Evolutionary conservation across 2,113 vertebrate genomes (phyloP).

Genomic region (Microtus oregoni): DNA sequence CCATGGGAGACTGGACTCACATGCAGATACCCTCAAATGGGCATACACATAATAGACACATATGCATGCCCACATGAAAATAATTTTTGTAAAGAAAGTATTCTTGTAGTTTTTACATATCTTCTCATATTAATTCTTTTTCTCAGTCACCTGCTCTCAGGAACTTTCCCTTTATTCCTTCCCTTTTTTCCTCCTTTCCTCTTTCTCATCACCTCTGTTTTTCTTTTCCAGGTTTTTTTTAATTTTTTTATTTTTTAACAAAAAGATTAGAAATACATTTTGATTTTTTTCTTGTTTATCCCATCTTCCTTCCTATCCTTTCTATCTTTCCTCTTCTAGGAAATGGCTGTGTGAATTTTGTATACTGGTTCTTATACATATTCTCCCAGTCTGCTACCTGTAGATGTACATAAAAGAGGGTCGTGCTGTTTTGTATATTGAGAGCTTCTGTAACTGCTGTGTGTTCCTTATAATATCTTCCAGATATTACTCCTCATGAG

Average conservation of each 20-base stretch:
- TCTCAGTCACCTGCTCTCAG: neutral
- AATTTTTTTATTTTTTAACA: neutral
- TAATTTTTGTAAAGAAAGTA: neutral
- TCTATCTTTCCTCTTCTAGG: neutral
- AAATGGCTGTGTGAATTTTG: neutral
- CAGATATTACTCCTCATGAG: neutral
- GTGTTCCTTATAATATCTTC: neutral
- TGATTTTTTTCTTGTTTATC: neutral
- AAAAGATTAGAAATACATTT: neutral
- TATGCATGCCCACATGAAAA: neutral
- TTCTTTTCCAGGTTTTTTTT: neutral
- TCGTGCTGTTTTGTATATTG: neutral
- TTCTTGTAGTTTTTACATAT: neutral
- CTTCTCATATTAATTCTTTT: too few species aligned
- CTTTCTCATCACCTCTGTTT: neutral
- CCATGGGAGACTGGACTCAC: neutral
- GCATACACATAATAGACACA: neutral
- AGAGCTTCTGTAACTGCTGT: neutral
- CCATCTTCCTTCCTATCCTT: neutral
- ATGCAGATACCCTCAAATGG: neutral
- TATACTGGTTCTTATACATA: neutral
- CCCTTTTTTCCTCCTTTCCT: neutral
- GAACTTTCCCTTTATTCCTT: neutral
- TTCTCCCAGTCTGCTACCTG: neutral
- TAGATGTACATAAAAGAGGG: neutral